phyloP scores from a whole-genome alignment of 1,140 invertebrate genomes.

The Zaprionus tsacasi region DNA sequence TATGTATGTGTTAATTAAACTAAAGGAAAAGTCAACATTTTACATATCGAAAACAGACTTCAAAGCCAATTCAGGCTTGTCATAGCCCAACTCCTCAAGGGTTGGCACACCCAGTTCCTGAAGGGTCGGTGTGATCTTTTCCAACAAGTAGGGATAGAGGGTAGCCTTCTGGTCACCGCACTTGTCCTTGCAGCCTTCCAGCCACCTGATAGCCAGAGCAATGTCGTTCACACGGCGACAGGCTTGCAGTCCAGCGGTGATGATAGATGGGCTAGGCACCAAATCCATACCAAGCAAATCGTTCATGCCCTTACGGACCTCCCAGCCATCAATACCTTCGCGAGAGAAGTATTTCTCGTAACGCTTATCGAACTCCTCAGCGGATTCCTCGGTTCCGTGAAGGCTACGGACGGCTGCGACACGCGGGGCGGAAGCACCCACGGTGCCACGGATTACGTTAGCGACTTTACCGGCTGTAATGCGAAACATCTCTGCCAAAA shows the following conservation, averaged over 20 bases:
- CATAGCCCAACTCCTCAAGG: slow-evolving; percentile 97
- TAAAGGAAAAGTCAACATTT: slow-evolving; percentile 50
- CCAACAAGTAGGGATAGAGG: slow-evolving; percentile 96
- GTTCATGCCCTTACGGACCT: slow-evolving; percentile 95
- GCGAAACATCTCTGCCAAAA: slow-evolving; percentile 84
- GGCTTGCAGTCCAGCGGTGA: slow-evolving; percentile 95
- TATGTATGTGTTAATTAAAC: slow-evolving; percentile 56
- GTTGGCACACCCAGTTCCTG: slow-evolving; percentile 97
- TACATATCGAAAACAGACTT: slow-evolving; percentile 89
- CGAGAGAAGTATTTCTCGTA: slow-evolving; percentile 95
- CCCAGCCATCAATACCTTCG: slow-evolving; percentile 97
- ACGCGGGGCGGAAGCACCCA: slow-evolving; percentile 59
- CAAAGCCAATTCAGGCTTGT: slow-evolving; percentile 97
- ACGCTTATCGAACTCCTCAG: slow-evolving; percentile 90
- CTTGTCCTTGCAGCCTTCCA: slow-evolving; percentile 96
- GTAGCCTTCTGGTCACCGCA: slow-evolving; percentile 91
- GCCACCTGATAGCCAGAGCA: slow-evolving; percentile 94
- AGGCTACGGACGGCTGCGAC: slow-evolving; percentile 75
- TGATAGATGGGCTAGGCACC: slow-evolving; percentile 97
- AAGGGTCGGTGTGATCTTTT: slow-evolving; percentile 96
- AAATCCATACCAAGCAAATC: slow-evolving; percentile 94
- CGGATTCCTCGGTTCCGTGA: slow-evolving; percentile 85
- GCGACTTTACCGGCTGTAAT: slow-evolving; percentile 83
- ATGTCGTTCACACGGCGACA: slow-evolving; percentile 97
- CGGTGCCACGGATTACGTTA: slow-evolving; percentile 74